These are phyloP conservation scores for Scomberomorus guttatus DNA, from an alignment of 2,797 vertebrate species.

Conservation along the genomic window DNA sequence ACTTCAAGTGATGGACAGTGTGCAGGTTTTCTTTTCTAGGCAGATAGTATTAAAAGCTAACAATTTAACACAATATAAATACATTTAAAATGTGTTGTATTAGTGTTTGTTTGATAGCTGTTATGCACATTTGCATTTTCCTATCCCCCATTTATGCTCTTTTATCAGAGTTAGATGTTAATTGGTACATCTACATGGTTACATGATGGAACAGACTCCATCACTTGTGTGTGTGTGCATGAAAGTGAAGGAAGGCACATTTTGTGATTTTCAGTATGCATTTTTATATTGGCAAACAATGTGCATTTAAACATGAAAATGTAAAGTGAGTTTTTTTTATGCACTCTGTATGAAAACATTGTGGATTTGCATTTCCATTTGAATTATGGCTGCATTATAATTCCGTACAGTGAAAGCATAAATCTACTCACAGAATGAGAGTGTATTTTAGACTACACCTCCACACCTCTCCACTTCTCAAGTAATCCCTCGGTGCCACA, in stretches of 20 bases:
- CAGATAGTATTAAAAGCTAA: no score
- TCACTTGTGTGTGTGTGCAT: background rate
- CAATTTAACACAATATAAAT: no score
- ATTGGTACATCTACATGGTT: background rate
- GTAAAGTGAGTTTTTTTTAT: constrained; percentile 1
- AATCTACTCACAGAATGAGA: constrained; percentile 47
- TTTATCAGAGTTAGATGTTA: no score
- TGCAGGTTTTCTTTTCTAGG: no score
- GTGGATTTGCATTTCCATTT: constrained; percentile 38
- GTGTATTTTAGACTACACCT: constrained; percentile 50
- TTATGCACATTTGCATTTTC: no score
- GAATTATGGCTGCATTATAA: constrained; percentile 25
- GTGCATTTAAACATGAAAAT: constrained; percentile 21
- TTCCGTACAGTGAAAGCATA: constrained; percentile 36
- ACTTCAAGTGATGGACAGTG: no score
- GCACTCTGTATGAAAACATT: constrained; percentile 5
- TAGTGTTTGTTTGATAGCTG: no score
- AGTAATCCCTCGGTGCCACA: constrained; percentile 43
- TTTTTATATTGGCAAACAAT: background rate
- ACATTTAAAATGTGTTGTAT: no score
- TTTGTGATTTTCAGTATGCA: constrained; percentile 15
- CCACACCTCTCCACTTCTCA: constrained; percentile 31
- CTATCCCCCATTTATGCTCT: no score
- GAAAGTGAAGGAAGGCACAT: constrained; percentile 4
- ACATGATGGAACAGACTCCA: constrained; percentile 20